Base-by-base conservation (phyloP, 1,140 invertebrate genomes). In the Cyphomyrmex costatus region DNA sequence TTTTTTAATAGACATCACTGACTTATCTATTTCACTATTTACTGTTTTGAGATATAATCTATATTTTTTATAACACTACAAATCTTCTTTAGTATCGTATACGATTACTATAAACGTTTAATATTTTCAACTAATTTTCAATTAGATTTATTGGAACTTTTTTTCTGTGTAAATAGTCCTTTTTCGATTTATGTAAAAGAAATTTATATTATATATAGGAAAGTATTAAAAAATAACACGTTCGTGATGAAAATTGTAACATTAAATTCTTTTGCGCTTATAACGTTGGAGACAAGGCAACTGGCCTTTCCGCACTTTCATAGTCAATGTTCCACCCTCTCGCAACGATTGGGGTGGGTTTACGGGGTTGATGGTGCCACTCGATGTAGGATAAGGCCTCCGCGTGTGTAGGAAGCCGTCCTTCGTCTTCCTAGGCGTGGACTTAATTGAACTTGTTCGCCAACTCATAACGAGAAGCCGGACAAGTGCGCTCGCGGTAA, bases 381-480 rank as follows among this genome's bases (percentile, higher is more conserved):
- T 58, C 86, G 60, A 68, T 58, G 83, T 49, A 30, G 80, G 80
- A 74, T 90, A 85, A 86, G 90, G 89, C 83, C 84, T 87, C 89
- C 36, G 51, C 86, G 88, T 91, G 91, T 92, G 88, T 90, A 93
- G 92, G 94, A 95, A 95, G 94, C 94, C 95, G 92, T 94, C 92
- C 85, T 90, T 85, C 89, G 85, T 80, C 74, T 74, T 90, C 78
- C 84, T 78, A 82, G 86, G 85, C 90, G 88, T 88, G 89, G 91
- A 95, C 93, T 95, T 95, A 95, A 95, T 95, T 95, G 95, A 95
- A 95, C 94, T 95, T 95, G 94, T 95, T 95, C 93, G 91, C 89
- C 86, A 95, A 95, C 94, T 95, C 94, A 94, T 95, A 95, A 95
- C 94, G 94, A 94, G 94, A 95, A 95, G 94, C 94, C 95, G 86